Conservation (phyloP, 1,140 invertebrate species). For the Ditylenchus dipsaci region DNA sequence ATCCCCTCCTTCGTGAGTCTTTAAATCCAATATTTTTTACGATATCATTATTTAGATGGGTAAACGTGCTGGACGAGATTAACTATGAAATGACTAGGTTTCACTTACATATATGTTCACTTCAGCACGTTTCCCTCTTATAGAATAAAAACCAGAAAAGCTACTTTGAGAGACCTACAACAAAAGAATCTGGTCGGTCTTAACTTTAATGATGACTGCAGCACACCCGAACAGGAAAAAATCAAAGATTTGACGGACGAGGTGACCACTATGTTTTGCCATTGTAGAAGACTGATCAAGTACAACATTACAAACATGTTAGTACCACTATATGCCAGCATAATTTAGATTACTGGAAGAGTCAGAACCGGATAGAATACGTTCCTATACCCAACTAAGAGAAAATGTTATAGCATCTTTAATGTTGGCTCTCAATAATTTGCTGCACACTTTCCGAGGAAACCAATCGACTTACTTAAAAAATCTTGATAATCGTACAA, state of each 20-base stretch:
- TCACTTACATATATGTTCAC: background rate
- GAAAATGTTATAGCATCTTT: slow-evolving; percentile 60
- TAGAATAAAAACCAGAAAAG: slow-evolving; percentile 36
- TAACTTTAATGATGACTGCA: slow-evolving; percentile 38
- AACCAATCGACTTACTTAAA: slow-evolving; percentile 60
- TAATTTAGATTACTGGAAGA: slow-evolving; percentile 33
- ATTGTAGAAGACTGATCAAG: slow-evolving; percentile 34
- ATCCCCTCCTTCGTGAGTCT: slow-evolving; percentile 29
- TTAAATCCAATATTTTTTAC: no score
- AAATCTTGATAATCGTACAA: slow-evolving; percentile 44
- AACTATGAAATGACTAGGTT: slow-evolving; percentile 45
- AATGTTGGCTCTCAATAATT: slow-evolving; percentile 60
- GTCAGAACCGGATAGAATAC: slow-evolving; percentile 17
- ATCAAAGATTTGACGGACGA: slow-evolving; percentile 44
- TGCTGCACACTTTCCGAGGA: slow-evolving; percentile 60
- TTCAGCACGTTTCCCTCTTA: slow-evolving; percentile 8
- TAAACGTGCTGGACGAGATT: slow-evolving; percentile 45
- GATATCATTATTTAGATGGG: no score
- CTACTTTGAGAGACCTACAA: slow-evolving; percentile 31
- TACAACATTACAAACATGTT: slow-evolving; percentile 1
- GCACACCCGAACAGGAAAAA: slow-evolving; percentile 28
- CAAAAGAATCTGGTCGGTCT: slow-evolving; percentile 38
- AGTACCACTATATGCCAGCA: background rate
- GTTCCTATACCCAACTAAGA: slow-evolving; percentile 38
- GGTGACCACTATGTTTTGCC: slow-evolving; percentile 38